Evolutionary conservation across 2,797 vertebrate genomes (phyloP).

Genomic region (Protonibea diacanthus): DNA sequence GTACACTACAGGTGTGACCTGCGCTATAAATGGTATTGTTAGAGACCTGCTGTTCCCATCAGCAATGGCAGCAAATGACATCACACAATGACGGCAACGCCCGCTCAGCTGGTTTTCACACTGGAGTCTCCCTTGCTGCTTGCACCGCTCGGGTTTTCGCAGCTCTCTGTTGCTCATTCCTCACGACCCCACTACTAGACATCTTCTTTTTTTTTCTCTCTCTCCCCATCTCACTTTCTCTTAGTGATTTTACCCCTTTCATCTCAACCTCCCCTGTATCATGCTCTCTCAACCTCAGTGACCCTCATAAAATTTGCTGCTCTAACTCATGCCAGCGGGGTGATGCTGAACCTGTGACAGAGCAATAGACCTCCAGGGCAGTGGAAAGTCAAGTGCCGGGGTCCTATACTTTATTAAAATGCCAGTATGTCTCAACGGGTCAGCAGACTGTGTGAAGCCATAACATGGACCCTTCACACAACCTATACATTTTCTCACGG

Average conservation of each 20-base stretch:
- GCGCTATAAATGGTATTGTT: slow-evolving; percentile 22
- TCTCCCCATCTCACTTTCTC: not conserved
- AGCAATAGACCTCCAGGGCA: slow-evolving; percentile 24
- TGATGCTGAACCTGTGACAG: slow-evolving; percentile 30
- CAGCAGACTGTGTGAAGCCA: slow-evolving; percentile 38
- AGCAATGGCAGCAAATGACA: slow-evolving; percentile 16
- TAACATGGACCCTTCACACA: slow-evolving; percentile 22
- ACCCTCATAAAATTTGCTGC: slow-evolving; percentile 45
- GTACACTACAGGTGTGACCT: slow-evolving; percentile 46
- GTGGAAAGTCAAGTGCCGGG: slow-evolving; percentile 48
- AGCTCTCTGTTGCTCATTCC: slow-evolving; percentile 19
- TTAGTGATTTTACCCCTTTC: not conserved
- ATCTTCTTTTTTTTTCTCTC: not conserved
- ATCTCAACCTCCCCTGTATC: slow-evolving; percentile 5
- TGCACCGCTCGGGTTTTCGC: slow-evolving; percentile 8
- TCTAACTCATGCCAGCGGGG: slow-evolving; percentile 18
- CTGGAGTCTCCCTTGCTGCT: not conserved
- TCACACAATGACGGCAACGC: slow-evolving; percentile 6
- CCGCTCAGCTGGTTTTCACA: slow-evolving; percentile 20
- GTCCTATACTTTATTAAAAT: slow-evolving; percentile 64
- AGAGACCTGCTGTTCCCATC: slow-evolving; percentile 36
- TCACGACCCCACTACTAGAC: not conserved
- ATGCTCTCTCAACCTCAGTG: slow-evolving; percentile 25
- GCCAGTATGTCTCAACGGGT: slow-evolving; percentile 45
- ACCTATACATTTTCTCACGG: slow-evolving; percentile 16